These are phyloP conservation scores for Heliconius hortense DNA, from an alignment of 2,888 invertebrate genomes.

Conservation along the genomic window DNA sequence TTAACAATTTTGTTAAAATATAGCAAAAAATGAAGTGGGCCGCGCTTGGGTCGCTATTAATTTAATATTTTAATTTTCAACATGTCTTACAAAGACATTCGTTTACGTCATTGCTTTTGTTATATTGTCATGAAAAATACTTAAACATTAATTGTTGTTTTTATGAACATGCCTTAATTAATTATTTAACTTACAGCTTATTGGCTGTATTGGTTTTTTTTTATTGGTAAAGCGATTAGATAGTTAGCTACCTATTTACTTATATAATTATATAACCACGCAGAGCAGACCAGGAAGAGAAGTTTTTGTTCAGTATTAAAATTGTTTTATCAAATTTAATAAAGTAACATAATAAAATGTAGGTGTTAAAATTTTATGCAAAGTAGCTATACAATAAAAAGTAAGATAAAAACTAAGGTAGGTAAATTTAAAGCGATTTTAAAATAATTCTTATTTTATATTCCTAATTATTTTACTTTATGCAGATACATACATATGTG, in stretches of 20 bases:
- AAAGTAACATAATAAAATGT: not conserved
- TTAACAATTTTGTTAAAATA: too few species aligned
- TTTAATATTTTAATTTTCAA: not conserved
- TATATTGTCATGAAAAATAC: constrained; percentile 3
- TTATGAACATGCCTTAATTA: not conserved
- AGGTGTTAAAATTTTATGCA: not conserved
- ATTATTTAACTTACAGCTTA: not conserved
- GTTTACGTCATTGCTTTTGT: not conserved
- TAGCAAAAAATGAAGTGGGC: too few species aligned
- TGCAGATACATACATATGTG: constrained; percentile 9
- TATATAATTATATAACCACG: not conserved
- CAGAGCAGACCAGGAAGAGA: constrained; percentile 1
- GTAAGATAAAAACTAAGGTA: not conserved
- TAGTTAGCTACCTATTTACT: not conserved
- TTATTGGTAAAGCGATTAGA: not conserved
- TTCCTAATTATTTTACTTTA: not conserved
- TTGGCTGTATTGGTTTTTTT: not conserved
- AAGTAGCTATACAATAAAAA: not conserved
- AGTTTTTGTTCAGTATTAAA: constrained; percentile 8
- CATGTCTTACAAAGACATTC: not conserved
- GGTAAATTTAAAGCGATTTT: not conserved
- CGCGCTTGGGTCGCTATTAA: not conserved
- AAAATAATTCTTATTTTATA: constrained; percentile 5
- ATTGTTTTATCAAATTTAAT: constrained; percentile 2
- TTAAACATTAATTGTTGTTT: not conserved